Conservation (phyloP, 1,140 invertebrate genomes). For the Pseudoatta argentina region DNA sequence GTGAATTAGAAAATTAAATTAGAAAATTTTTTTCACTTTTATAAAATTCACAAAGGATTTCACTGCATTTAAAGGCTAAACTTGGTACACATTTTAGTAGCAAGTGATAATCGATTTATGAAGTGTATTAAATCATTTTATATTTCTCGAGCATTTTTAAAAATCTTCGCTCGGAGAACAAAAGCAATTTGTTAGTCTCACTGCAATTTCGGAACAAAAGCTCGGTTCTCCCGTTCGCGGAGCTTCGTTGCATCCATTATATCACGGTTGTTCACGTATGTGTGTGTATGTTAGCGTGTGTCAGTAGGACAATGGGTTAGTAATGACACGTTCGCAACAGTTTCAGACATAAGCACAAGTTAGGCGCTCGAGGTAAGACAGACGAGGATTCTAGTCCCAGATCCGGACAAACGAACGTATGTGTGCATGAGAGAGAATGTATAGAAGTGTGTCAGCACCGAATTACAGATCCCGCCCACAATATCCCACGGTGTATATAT, state of each 20-base stretch:
- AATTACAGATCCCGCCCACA: constrained; percentile 53
- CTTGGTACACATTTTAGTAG: neutral
- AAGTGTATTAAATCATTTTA: neutral
- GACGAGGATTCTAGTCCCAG: constrained; percentile 63
- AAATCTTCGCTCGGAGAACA: neutral
- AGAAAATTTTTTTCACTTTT: neutral
- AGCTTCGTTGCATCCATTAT: constrained; percentile 51
- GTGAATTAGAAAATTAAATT: neutral
- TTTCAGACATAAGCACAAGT: constrained; percentile 71
- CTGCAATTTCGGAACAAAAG: constrained; percentile 51
- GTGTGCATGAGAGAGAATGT: constrained; percentile 47
- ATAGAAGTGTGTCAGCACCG: constrained; percentile 44
- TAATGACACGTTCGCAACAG: constrained; percentile 71
- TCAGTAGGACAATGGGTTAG: constrained; percentile 72
- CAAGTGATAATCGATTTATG: neutral
- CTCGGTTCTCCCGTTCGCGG: constrained; percentile 33
- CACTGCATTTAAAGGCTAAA: neutral
- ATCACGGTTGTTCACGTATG: constrained; percentile 50
- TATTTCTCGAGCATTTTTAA: neutral
- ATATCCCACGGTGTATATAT: constrained; percentile 64
- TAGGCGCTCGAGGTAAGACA: constrained; percentile 65
- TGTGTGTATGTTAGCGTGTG: constrained; percentile 64
- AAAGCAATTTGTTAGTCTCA: constrained; percentile 57
- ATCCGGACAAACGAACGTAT: constrained; percentile 46
- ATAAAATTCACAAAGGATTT: neutral